phyloP scores from a whole-genome alignment of 2,797 vertebrate species.

The Platyrinchus mystaceus region DNA sequence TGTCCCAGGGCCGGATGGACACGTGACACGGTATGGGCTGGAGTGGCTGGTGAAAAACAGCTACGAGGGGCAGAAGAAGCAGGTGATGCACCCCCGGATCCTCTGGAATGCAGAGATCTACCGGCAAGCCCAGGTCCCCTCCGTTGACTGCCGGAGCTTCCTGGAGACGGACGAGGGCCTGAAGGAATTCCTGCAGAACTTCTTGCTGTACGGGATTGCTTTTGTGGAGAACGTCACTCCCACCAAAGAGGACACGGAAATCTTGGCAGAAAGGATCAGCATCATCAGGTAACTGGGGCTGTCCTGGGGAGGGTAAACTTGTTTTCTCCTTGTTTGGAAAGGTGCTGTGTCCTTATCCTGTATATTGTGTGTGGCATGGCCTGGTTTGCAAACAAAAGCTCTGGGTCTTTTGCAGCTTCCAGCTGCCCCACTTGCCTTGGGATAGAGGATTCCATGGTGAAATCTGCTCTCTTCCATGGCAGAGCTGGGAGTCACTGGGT shows the following conservation, averaged over 20 bases:
- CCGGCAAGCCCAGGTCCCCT: slow-evolving; percentile 73
- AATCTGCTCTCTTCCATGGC: neutral
- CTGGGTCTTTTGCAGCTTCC: neutral
- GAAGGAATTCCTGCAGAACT: slow-evolving; percentile 85
- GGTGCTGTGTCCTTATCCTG: neutral
- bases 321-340: neutral
- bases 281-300: slow-evolving; percentile 84
- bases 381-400: neutral
- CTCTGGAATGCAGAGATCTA: slow-evolving; percentile 89
- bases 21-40: slow-evolving; percentile 83
- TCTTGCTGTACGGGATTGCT: slow-evolving; percentile 88
- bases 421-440: fast-evolving
- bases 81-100: slow-evolving; percentile 79
- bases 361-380: fast-evolving
- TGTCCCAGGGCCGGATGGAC: slow-evolving; percentile 86
- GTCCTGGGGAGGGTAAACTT: neutral
- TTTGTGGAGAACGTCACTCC: slow-evolving; percentile 88
- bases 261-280: slow-evolving; percentile 82
- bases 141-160: slow-evolving; percentile 80
- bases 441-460: neutral
- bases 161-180: slow-evolving; percentile 85
- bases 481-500: neutral
- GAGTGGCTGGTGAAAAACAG: slow-evolving; percentile 88
- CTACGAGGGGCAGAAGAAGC: slow-evolving; percentile 84
- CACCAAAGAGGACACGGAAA: slow-evolving; percentile 87